Base-by-base conservation (phyloP, 1,140 invertebrate genomes). In the Pseudomyrmex dendroicus region DNA sequence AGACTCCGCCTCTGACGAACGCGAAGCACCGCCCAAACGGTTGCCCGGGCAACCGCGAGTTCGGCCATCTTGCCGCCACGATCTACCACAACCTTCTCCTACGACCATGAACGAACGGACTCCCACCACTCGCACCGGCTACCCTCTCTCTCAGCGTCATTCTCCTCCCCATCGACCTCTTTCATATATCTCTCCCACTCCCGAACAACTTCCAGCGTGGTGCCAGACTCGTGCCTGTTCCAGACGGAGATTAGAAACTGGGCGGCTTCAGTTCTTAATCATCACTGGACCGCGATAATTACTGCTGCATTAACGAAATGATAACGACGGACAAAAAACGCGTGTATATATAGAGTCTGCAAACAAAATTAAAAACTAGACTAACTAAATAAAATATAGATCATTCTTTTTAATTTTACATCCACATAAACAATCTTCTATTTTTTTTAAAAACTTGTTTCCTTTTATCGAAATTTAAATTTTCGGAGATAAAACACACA, bases 31-130 rank as follows among this genome's bases (percentile, higher is more conserved):
- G 90, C 92, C 92, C 80, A 66, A 76, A 64, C 72, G 20, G 92
- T 94, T 84, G 73, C 89, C 90, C 89, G 89, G 90, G 89, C 78
- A 89, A 94, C 92, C 44, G 5, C 7, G 13, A 10, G 46, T 74
- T 83, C 92, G 86, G 92, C 93, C 93, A 94, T 94, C 86, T 93
- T 93, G 88, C 22, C 62, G 44, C 68, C 83, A 46, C 84, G 91
- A 93, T 92, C 91, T 93, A 88, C 92, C 92, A 89, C 91, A 92
- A 93, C 70, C 73, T 67, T 87, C 84, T 68, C 73, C 86, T 78
- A 73, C 77, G 35, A 61, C 62, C 59, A 66, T 64, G 70, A 52
- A 62, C 76, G 76, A 48, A 61, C 44, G 17, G 25, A 61, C 48
- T 52, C 77, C 66, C 46, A 59, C 56, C 54, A 64, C 72, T 15